phyloP scores from a whole-genome alignment of 2,888 invertebrate species.

The Campoletis raptor region DNA sequence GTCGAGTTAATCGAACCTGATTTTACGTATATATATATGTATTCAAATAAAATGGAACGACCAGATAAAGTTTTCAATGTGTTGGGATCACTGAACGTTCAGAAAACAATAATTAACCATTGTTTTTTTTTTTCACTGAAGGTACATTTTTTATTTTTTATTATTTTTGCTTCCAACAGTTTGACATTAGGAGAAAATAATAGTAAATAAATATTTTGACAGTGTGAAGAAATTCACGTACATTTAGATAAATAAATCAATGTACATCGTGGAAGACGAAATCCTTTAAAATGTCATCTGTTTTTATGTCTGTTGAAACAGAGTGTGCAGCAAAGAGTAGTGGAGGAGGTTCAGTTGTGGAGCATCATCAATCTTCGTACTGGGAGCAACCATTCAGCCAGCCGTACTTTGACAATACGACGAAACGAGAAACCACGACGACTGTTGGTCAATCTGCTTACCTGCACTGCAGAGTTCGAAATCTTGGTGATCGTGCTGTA shows the following conservation, averaged over 20 bases:
- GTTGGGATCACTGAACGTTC: not conserved
- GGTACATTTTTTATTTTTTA: not conserved
- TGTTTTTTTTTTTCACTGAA: not conserved
- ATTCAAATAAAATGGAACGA: not conserved
- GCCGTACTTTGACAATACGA: constrained; percentile 95
- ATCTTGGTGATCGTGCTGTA: constrained; percentile 95
- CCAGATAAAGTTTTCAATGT: not conserved
- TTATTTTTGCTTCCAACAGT: not conserved
- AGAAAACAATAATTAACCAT: not conserved
- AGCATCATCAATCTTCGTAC: constrained; percentile 82
- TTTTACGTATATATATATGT: not conserved
- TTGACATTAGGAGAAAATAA: not conserved
- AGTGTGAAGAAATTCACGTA: not conserved
- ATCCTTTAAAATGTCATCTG: constrained; percentile 54
- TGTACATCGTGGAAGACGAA: constrained; percentile 42
- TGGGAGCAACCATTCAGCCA: constrained; percentile 91
- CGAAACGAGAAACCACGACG: constrained; percentile 93
- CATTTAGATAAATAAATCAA: not conserved
- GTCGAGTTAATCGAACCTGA: not conserved
- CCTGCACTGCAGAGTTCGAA: constrained; percentile 93
- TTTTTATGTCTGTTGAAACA: constrained; percentile 71
- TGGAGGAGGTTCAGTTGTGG: constrained; percentile 78
- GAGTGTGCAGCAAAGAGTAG: constrained; percentile 80
- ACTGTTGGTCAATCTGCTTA: constrained; percentile 95
- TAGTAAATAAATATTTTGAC: constrained; percentile 21